Percentiles rank a stretch among this genome's conserved stretches.
Evolutionary conservation across 2,888 invertebrate species (phyloP).

Genomic region (Plagodis pulveraria): DNA sequence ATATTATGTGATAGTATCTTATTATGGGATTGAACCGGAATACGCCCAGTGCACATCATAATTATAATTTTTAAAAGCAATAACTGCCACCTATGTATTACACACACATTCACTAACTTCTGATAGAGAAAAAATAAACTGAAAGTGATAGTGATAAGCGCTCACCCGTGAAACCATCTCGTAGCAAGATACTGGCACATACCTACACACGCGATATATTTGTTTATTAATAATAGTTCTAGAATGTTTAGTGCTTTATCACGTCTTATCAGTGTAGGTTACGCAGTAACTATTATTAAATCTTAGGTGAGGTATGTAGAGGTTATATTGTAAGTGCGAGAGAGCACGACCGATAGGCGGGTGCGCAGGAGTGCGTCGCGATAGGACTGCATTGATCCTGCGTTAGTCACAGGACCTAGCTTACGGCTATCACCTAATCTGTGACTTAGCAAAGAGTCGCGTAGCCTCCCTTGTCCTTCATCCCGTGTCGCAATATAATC

Average conservation of each 20-base stretch:
- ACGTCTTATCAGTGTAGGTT: neutral
- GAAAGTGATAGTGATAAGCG: constrained; percentile 25
- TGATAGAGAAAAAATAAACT: constrained; percentile 7
- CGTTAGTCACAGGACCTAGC: constrained; percentile 14
- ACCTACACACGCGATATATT: constrained; percentile 47
- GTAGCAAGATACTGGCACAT: constrained; percentile 56
- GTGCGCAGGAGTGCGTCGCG: constrained; percentile 44
- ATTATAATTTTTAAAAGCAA: too few species aligned
- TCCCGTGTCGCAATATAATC: constrained; percentile 14
- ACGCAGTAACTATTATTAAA: too few species aligned
- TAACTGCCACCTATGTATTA: too few species aligned
- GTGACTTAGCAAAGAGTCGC: constrained; percentile 31
- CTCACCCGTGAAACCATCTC: constrained; percentile 74
- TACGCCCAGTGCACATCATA: too few species aligned
- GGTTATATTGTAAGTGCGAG: neutral
- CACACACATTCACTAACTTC: neutral
- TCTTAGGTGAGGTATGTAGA: too few species aligned
- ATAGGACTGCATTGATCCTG: constrained; percentile 34
- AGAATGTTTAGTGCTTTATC: neutral
- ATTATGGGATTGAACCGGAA: too few species aligned
- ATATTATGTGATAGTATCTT: too few species aligned
- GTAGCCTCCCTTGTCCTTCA: constrained; percentile 15
- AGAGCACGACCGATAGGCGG: constrained; percentile 37
- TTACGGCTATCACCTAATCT: too few species aligned
- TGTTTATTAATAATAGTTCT: constrained; percentile 4